These are phyloP conservation scores for Sclerodermus sp. DNA, from an alignment of 2,888 invertebrate species.

Conservation along the genomic window DNA sequence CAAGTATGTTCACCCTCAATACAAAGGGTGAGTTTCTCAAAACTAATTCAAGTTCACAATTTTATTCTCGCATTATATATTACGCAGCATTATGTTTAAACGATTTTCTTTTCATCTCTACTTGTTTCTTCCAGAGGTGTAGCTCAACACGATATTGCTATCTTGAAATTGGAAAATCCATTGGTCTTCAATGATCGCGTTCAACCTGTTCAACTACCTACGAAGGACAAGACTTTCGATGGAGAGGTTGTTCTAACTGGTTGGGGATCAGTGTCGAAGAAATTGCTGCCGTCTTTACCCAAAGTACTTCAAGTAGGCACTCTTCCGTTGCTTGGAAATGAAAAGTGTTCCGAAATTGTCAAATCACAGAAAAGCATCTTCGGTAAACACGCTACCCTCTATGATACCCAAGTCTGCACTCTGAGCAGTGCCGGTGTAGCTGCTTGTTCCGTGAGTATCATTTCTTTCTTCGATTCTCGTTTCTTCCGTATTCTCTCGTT, in stretches of 20 bases:
- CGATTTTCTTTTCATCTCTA: too few relatives aligned
- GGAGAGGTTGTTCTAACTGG: conserved; percentile 64
- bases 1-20: too few relatives aligned
- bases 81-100: too few relatives aligned
- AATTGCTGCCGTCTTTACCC: conserved; percentile 25
- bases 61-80: too few relatives aligned
- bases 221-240: conserved; percentile 60
- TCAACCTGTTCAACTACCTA: conserved; percentile 63
- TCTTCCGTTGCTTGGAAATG: conserved; percentile 3
- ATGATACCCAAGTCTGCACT: conserved; percentile 34
- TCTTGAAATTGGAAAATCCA: conserved; percentile 63
- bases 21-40: too few relatives aligned
- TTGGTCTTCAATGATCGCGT: conserved; percentile 62
- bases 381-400: conserved; percentile 19
- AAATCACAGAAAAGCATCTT: neutral
- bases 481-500: too few relatives aligned
- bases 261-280: conserved; percentile 61
- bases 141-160: conserved; percentile 67
- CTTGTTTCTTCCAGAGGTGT: too few relatives aligned
- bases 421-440: conserved; percentile 24
- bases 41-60: too few relatives aligned
- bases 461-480: too few relatives aligned
- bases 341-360: conserved; percentile 21
- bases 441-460: conserved; percentile 20
- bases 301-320: conserved; percentile 38